Base-by-base conservation (phyloP, 64 coral and sea anemone species). In the Montipora foliosa region DNA sequence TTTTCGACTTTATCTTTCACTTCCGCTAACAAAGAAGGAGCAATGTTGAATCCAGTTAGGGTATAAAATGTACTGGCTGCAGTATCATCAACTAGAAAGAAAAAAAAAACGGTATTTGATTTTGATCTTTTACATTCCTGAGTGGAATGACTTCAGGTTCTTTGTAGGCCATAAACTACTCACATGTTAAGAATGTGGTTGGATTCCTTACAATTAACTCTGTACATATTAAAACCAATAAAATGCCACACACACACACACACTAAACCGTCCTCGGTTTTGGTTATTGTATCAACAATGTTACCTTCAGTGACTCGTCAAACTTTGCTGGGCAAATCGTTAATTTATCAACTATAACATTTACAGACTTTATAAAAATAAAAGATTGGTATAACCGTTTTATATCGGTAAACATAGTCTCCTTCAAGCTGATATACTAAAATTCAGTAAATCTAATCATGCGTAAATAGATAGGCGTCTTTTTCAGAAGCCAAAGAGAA, bases 101-200 rank as follows among this genome's bases (percentile, higher is more conserved):
- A 71, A 21, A 22, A 86, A 71, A 64, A 45, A 20, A 71, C 17
- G 17, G 11, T 57, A 57, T 11, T 4, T 49, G 45, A 86, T 86
- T 86, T 19, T 71, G 71, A 86, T 86, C 66, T 14, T 50, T 72
- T 17, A 72, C 45, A 86, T 86, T 71, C 82, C 81, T 67, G 7
- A 67, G 11, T 46, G 62, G 82, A 59, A 71, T 71, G 62, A 70
- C 82, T 86, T 86, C 66, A 86, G 82, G 71, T 86, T 86, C 70
- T 72, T 71, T 71, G 62, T 11, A 46, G 16, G 66, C 62, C 82
- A 86, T 71, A 71, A 71, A 49, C 66, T 71, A 67, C 82, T 86
- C 71, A 86, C 16, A 84, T 14, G 44, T 67, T 64, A 17, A 84
- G 61, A 67, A 84, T 84, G 81, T 10, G 66, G 14, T 46, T 45